A percentile compares a stretch with the other conserved stretches of the same genome.
Evolutionary conservation across 2,888 invertebrate genomes (phyloP).

Genomic region (Drosophila anceps): DNA sequence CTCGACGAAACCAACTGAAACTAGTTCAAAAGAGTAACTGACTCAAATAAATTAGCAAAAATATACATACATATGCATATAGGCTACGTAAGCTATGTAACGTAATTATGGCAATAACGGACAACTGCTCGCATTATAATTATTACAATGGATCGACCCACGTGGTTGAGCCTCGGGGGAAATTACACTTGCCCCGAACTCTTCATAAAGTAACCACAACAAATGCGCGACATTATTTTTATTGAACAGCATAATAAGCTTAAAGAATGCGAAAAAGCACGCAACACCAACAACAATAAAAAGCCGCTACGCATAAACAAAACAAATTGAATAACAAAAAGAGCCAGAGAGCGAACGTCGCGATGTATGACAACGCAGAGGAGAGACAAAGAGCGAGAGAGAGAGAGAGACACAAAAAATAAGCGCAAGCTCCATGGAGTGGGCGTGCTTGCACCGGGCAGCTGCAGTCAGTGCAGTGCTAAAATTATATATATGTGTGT

Average conservation of each 20-base stretch:
- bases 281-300: slow-evolving; percentile 42
- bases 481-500: neutral
- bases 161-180: slow-evolving; percentile 30
- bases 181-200: slow-evolving; percentile 29
- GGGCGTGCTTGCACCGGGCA: slow-evolving; percentile 31
- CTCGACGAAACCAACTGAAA: slow-evolving; percentile 47
- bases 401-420: neutral
- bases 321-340: slow-evolving; percentile 57
- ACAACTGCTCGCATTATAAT: slow-evolving; percentile 40
- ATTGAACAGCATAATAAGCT: slow-evolving; percentile 52
- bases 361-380: neutral
- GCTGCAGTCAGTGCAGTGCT: slow-evolving; percentile 44
- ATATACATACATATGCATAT: too few species aligned
- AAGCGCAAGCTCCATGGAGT: slow-evolving; percentile 47
- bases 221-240: slow-evolving; percentile 23
- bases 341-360: slow-evolving; percentile 12
- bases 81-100: slow-evolving; percentile 5
- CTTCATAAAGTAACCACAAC: slow-evolving; percentile 44
- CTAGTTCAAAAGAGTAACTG: slow-evolving; percentile 35
- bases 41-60: slow-evolving; percentile 25
- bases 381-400: slow-evolving; percentile 14
- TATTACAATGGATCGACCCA: slow-evolving; percentile 42
- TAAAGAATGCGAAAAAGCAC: slow-evolving; percentile 36
- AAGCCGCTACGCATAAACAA: slow-evolving; percentile 66
- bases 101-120: slow-evolving; percentile 39